Base-by-base conservation (phyloP, 2,113 vertebrate species). In the Lophochroa leadbeateri region DNA sequence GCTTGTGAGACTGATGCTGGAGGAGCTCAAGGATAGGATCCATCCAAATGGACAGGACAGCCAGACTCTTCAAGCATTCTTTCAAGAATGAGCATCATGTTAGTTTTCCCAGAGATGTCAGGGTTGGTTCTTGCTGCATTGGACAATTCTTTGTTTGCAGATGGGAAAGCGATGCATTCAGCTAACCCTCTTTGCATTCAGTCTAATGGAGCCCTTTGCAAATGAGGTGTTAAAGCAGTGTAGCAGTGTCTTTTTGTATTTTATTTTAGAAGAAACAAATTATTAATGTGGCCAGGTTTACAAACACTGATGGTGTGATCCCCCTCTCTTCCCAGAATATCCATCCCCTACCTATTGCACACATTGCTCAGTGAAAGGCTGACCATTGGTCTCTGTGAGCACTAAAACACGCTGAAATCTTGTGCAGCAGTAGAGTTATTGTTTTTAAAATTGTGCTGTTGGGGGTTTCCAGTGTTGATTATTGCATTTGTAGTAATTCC, bases 311-410 rank as follows among this genome's bases (percentile, higher is more conserved):
- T n/a, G 31, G 5, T 23, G 4, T 25, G 55, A 76, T 35, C 11
- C 18, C 14, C 23, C 19, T 46, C 13, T 78, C 53, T 47, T 71
- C 37, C 37, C n/a, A n/a, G 25, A 63, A 39, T n/a, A 24, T 58
- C 23, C 0, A 0, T 47, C 6, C 53, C 14, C 37, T 43, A 55
- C 8, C 28, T 47, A 13, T 39, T 63, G 37, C 24, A 16, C 0
- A 0, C 4, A 3, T 24, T 37, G 4, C 68, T 81, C 17, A 23
- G 43, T 15, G 21, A 63, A 47, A 65, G 41, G 19, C 25, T 79
- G 44, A 17, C 16, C 6, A 2, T 27, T 35, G 27, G 21, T 69
- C 24, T 46, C 41, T 75, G 16, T 14, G 58, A 55, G 4, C 33
- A 35, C 8, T 50, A 29, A 70, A 60, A 7, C 17, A 53, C 28